phyloP scores from a whole-genome alignment of 2,797 vertebrate species.

The Adrianichthys oophorus region DNA sequence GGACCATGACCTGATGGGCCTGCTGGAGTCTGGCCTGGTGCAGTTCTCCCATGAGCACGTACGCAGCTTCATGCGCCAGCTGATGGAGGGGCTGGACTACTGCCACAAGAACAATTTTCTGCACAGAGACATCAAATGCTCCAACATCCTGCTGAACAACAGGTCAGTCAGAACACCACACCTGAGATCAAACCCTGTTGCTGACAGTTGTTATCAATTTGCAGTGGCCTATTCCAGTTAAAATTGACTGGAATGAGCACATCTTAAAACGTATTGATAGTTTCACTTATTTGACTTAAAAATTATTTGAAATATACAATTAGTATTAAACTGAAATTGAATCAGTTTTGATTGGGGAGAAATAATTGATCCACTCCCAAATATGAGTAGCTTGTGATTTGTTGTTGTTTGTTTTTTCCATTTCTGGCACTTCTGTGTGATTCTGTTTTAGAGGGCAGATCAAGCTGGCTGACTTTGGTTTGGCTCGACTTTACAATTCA shows the following conservation, averaged over 20 bases:
- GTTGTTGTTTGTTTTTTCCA: not conserved
- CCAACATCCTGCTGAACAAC: conserved; percentile 98
- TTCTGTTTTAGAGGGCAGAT: conserved; percentile 87
- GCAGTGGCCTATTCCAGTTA: too few relatives aligned
- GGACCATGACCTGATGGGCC: conserved; percentile 99
- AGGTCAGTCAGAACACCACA: conserved; percentile 73
- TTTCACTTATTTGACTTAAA: too few relatives aligned
- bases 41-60: conserved; percentile 98
- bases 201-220: too few relatives aligned
- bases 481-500: conserved; percentile 96
- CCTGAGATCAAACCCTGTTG: not conserved
- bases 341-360: too few relatives aligned
- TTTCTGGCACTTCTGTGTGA: conserved; percentile 15
- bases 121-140: conserved; percentile 98
- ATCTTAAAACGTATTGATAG: too few relatives aligned
- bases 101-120: conserved; percentile 99
- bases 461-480: conserved; percentile 97
- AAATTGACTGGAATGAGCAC: too few relatives aligned
- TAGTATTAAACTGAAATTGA: too few relatives aligned
- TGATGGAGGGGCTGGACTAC: conserved; percentile 98
- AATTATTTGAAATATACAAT: too few relatives aligned
- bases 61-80: conserved; percentile 98
- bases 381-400: too few relatives aligned
- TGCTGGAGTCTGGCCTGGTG: conserved; percentile 96
- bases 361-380: too few relatives aligned